Evolutionary conservation across 2,888 invertebrate genomes (phyloP).

Genomic region (Rhopalosiphum nymphaeae): DNA sequence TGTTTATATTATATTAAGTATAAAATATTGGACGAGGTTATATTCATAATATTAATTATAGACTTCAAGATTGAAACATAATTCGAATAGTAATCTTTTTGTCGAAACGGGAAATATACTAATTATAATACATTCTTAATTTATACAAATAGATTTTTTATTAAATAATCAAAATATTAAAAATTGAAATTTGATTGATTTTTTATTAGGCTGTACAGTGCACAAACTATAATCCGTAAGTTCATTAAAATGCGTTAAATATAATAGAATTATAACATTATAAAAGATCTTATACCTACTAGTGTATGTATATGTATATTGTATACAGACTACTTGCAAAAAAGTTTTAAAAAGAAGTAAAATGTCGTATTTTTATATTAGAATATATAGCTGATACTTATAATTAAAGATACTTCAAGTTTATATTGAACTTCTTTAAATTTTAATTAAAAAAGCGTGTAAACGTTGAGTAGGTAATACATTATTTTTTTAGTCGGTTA

Average conservation of each 20-base stretch:
- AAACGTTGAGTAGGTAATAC: not conserved
- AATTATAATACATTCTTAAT: too few relatives aligned
- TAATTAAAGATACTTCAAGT: not conserved
- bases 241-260: not conserved
- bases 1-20: not conserved
- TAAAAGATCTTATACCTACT: not conserved
- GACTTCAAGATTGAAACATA: too few relatives aligned
- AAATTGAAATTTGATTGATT: too few relatives aligned
- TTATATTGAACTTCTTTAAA: not conserved
- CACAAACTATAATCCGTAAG: too few relatives aligned
- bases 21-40: not conserved
- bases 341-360: not conserved
- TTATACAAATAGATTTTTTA: too few relatives aligned
- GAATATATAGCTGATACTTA: not conserved
- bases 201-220: too few relatives aligned
- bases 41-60: too few relatives aligned
- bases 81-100: too few relatives aligned
- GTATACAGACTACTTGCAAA: not conserved
- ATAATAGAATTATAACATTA: not conserved
- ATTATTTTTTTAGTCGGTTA: not conserved
- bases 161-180: too few relatives aligned
- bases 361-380: not conserved
- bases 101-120: too few relatives aligned
- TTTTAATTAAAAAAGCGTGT: not conserved
- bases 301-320: not conserved